Base-by-base conservation (phyloP, 1,140 invertebrate genomes). In the Ostrea edulis region DNA sequence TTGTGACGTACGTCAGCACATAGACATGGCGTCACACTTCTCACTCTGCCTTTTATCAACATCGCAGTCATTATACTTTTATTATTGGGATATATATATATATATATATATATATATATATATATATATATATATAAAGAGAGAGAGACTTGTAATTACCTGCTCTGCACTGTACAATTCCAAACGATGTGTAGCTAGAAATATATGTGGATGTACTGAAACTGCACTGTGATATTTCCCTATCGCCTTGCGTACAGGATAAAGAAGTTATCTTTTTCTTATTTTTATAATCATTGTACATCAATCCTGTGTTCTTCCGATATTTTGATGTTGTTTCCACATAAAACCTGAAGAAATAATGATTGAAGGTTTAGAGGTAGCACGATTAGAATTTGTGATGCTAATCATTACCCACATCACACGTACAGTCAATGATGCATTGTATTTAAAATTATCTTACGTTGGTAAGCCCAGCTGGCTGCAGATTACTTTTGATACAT, bases 261-360 rank as follows among this genome's bases (percentile, higher is more conserved):
- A 77, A 2, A 35, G 9, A 29, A 4, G 68, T 77, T 11, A 77
- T 77, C 68, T 3, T 77, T 77, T 25, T 29, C 68, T 25, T 77
- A 14, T 12, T 12, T 8, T 2, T 14, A 29, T 29, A 35, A 29
- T 77, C 68, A 11, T 9, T 29, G 25, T 77, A 77, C 22, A 29
- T 11, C 8, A 77, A 2, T 4, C 68, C 22, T 4, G 68, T 77
- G 12, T 25, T 4, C 4, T 25, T 29, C 14, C 68, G 22, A 35
- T 1, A 14, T 14, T 29, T 77, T 25, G 22, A 35, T 35, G 14
- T 14, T 12, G 25, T 11, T 29, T 22, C 22, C 11, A 77, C 25
- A 35, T 77, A 77, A 77, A 77, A 77, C 12, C 68, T 77, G 29
- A 77, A 77, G 14, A 35, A 62, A 20, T 62, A 58, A 12, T 58